Base-by-base conservation (phyloP, 2,113 vertebrate species). In the Caranx ignobilis region DNA sequence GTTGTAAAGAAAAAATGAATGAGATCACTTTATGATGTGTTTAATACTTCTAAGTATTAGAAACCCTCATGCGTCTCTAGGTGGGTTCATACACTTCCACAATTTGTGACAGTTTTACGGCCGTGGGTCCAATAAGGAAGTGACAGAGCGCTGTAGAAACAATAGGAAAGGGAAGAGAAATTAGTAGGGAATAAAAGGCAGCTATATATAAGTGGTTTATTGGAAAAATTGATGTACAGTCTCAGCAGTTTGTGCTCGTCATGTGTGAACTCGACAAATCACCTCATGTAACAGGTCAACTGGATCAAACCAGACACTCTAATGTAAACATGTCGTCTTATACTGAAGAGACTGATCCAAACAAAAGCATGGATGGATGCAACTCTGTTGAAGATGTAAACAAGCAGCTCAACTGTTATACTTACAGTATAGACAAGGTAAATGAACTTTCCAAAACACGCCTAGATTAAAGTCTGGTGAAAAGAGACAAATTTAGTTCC, bases 101-200 rank as follows among this genome's bases (percentile, higher is more conserved):
- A 2, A 9, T 37, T 39, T 19, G 5, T 0, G n/a, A 37, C 34
- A 32, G 32, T 54, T 45, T 54, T 11, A 19, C 31, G 50, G 60
- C 34, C 15, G 19, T 37, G 34, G 34, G 61, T 72, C 45, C 60
- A 66, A 32, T 60, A 11, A 21, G 55, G 62, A 61, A 34, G 69
- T 56, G 77, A 48, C 11, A 43, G n/a, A 52, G 32, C 41, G 52
- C 26, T 1, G 12, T 15, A 55, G 31, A 45, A 57, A 64, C 59
- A 63, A 65, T 4, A 39, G 41, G 3, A 71, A 64, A 56, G 5
- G 34, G 35, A 62, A 6, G 54, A 77, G 52, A 68, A 41, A 77
- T 35, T 8, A 69, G 32, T 1, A 32, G 43, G n/a, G 31, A 56
- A 41, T 31, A 31, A 77, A 60, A 60, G 18, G 47, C 6, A 18